phyloP scores from a whole-genome alignment of 1,140 invertebrate genomes.

The Fopius arisanus region DNA sequence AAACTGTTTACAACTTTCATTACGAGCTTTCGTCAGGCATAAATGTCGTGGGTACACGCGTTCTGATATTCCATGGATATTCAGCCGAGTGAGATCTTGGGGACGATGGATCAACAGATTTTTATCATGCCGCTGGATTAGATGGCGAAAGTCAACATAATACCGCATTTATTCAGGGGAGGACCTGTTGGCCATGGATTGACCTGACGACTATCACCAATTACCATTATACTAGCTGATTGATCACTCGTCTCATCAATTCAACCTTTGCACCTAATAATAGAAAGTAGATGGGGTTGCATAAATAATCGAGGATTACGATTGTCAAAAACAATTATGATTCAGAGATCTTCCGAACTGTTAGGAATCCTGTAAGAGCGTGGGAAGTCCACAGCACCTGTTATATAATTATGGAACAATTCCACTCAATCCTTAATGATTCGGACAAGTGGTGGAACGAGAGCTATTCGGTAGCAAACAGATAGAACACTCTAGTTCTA shows the following conservation, averaged over 20 bases:
- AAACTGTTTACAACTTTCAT: conserved; percentile 9
- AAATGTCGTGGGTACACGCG: background rate
- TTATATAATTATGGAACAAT: background rate
- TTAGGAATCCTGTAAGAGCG: background rate
- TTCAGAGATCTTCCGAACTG: background rate
- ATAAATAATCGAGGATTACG: background rate
- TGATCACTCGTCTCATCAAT: background rate
- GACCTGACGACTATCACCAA: background rate
- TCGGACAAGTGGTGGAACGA: too few relatives aligned
- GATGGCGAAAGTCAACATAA: conserved; percentile 12
- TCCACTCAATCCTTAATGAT: background rate
- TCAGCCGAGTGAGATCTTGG: background rate
- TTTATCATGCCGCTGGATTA: background rate
- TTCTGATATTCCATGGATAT: background rate
- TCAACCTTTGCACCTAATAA: conserved; percentile 7
- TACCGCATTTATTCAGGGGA: background rate
- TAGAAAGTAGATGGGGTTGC: background rate
- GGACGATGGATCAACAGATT: background rate
- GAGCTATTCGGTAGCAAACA: too few relatives aligned
- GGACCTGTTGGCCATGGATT: background rate
- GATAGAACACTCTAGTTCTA: too few relatives aligned
- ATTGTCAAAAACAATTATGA: background rate
- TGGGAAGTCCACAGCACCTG: too few relatives aligned
- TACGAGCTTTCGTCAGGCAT: background rate
- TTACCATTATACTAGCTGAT: background rate